A percentile compares a stretch with the other conserved stretches of the same genome.
These are phyloP conservation scores for Teleogryllus oceanicus DNA, from an alignment of 2,888 invertebrate species.

Conservation along the genomic window DNA sequence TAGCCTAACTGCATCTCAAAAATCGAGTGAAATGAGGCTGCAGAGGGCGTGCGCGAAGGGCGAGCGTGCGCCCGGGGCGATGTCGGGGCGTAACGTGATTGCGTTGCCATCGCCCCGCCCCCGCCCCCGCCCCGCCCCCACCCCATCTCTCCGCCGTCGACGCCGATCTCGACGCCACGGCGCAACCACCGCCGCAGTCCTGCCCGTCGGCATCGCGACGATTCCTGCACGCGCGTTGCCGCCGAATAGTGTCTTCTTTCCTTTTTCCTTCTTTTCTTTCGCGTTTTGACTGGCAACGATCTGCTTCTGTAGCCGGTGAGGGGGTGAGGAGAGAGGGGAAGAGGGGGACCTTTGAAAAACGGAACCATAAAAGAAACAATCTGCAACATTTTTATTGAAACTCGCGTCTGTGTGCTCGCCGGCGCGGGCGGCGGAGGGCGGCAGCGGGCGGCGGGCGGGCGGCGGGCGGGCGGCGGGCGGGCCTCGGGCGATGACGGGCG, in stretches of 20 bases:
- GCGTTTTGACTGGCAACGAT: background rate
- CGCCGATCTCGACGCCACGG: too few species aligned
- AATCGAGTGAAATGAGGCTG: too few species aligned
- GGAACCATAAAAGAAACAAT: conserved; percentile 18
- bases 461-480: background rate
- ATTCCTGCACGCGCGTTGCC: background rate
- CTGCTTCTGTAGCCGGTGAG: background rate
- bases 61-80: too few species aligned
- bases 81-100: too few species aligned
- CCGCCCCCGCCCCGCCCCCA: too few species aligned
- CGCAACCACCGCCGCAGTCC: too few species aligned
- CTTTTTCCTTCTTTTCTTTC: background rate
- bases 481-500: too few species aligned
- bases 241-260: background rate
- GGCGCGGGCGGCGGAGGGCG: background rate
- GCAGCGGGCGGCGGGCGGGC: background rate
- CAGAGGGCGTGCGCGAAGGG: too few species aligned
- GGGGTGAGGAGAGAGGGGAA: background rate
- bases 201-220: background rate
- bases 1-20: too few species aligned
- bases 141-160: background rate
- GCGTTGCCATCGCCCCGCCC: too few species aligned
- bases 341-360: background rate
- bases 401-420: background rate
- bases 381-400: conserved; percentile 18